Conservation (phyloP, 2,797 vertebrate genomes). For the Agapornis canus region DNA sequence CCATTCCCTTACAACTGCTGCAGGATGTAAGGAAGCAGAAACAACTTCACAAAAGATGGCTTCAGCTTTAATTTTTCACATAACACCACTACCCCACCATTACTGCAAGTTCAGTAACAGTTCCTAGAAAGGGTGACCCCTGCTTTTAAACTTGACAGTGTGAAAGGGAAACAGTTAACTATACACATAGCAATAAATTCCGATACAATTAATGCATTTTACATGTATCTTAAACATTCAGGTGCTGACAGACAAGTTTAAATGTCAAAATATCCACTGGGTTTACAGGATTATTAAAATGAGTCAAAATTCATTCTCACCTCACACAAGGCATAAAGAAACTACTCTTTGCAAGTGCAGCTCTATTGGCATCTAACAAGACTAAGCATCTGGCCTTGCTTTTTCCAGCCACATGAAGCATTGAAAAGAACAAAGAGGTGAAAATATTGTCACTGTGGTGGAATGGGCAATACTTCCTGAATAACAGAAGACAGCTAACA, state of each 20-base stretch:
- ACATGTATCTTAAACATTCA: background rate
- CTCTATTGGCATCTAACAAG: background rate
- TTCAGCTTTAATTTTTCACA: background rate
- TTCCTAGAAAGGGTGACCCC: background rate
- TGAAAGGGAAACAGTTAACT: background rate
- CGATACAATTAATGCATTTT: background rate
- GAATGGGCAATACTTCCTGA: background rate
- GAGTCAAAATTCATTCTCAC: background rate
- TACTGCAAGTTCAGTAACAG: background rate
- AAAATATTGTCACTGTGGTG: background rate
- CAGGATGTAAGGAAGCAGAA: background rate
- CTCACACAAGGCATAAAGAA: background rate
- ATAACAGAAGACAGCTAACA: background rate
- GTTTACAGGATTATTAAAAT: background rate
- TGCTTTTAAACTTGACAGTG: background rate
- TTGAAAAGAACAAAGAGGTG: background rate
- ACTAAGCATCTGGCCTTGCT: background rate
- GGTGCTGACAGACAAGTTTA: background rate
- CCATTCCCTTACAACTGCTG: rapidly evolving
- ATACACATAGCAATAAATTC: background rate
- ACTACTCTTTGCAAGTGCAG: background rate
- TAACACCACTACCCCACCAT: background rate
- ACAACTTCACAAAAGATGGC: background rate
- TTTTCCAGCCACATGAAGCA: background rate
- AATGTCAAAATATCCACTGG: background rate